Evolutionary conservation across 2,888 invertebrate species (phyloP).

Genomic region (Diplazon laetatorius): DNA sequence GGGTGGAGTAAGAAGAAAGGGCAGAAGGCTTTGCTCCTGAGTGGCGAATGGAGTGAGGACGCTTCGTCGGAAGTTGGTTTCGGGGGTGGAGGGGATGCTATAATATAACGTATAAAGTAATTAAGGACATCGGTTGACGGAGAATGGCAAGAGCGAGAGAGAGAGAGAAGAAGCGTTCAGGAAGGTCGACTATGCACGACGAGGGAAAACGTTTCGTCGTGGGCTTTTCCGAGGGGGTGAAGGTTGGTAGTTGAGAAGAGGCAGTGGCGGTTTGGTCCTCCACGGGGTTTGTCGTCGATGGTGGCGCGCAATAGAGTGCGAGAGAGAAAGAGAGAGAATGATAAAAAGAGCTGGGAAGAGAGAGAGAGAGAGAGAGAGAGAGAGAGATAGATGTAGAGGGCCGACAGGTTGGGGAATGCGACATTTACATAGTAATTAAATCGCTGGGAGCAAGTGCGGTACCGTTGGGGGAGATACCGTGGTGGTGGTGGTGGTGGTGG

Average conservation of each 20-base stretch:
- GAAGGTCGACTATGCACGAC: slow-evolving; percentile 17
- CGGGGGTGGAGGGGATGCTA: no score
- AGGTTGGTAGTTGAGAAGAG: slow-evolving; percentile 45
- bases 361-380: slow-evolving; percentile 54
- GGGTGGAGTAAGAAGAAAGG: background rate
- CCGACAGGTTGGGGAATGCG: slow-evolving; percentile 81
- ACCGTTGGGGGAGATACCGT: slow-evolving; percentile 80
- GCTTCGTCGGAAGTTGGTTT: slow-evolving; percentile 76
- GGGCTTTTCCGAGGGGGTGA: slow-evolving; percentile 61
- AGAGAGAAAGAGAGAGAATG: slow-evolving; percentile 46
- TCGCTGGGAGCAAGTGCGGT: slow-evolving; percentile 82
- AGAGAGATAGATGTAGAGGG: slow-evolving; percentile 70
- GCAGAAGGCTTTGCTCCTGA: slow-evolving; percentile 32
- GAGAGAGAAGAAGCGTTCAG: slow-evolving; percentile 30
- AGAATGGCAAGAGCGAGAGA: slow-evolving; percentile 52
- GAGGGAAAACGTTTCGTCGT: slow-evolving; percentile 49
- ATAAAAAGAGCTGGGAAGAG: slow-evolving; percentile 49
- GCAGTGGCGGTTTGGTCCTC: slow-evolving; percentile 11
- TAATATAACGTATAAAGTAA: slow-evolving; percentile 82
- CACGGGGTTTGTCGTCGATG: slow-evolving; percentile 54
- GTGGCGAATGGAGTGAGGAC: slow-evolving; percentile 72
- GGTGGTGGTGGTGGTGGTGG: slow-evolving; percentile 69
- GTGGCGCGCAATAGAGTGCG: slow-evolving; percentile 46
- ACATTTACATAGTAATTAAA: slow-evolving; percentile 83
- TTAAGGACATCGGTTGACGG: slow-evolving; percentile 82